phyloP scores from a whole-genome alignment of 37 sponge, comb jelly and placozoan genomes.

The Haliclona indistincta region DNA sequence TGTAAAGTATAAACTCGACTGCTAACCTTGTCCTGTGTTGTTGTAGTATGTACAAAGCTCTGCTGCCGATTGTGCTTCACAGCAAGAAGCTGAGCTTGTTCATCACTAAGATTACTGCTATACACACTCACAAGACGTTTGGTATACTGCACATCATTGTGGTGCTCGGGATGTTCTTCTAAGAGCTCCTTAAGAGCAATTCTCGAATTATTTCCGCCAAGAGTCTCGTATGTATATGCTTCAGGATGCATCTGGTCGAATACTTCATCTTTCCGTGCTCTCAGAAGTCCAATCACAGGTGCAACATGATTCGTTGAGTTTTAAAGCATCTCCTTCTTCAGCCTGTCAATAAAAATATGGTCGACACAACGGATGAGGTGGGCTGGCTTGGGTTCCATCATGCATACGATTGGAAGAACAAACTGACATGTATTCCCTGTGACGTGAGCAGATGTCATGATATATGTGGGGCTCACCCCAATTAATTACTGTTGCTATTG shows the following conservation, averaged over 20 bases:
- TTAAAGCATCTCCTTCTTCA: neutral
- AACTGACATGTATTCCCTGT: too few relatives aligned
- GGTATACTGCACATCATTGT: neutral
- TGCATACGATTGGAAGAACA: neutral
- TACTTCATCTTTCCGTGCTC: neutral
- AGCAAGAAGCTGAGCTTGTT: neutral
- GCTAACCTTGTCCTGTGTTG: neutral
- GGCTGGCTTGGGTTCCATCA: neutral
- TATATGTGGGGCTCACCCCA: too few relatives aligned
- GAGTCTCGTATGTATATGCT: neutral
- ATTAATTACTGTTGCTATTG: too few relatives aligned
- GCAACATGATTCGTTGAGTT: neutral
- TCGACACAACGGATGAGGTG: neutral
- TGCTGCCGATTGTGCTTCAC: neutral
- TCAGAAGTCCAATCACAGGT: neutral
- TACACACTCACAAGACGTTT: neutral
- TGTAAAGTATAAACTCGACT: too few relatives aligned
- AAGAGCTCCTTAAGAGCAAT: neutral
- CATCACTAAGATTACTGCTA: neutral
- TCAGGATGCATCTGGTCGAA: neutral
- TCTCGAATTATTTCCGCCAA: conserved; percentile 6
- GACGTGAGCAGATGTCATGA: too few relatives aligned
- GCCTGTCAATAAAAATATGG: neutral
- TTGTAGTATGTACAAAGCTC: neutral
- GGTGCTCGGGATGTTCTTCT: neutral